Evolutionary conservation across 2,888 invertebrate genomes (phyloP), one percentile per base, ranked within the genome.

Genomic region (Drosophila austrosaltans): DNA sequence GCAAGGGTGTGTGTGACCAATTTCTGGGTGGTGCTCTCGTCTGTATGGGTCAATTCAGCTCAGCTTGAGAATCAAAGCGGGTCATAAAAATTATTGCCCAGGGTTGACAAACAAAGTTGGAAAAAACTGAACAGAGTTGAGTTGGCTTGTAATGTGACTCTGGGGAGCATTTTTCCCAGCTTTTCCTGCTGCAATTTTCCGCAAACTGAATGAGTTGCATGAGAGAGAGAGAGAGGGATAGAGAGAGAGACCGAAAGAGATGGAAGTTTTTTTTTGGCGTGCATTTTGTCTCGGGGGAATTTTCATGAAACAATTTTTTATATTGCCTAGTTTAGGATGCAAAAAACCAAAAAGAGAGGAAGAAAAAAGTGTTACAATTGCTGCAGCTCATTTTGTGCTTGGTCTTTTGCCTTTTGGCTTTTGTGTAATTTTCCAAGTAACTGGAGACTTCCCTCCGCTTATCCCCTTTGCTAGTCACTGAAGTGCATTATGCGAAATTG

Each of bases 401-500:
- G 53, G 58, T 62, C 69, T 53, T 32, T 30, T 58, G 72, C 58
- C 72, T 67, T 44, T 63, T 44, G 60, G 68, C 63, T 58, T 57
- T 72, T 53, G 66, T 71, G 72, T 72, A 75, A 74, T 69, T 69
- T 75, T 74, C 65, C 36, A 59, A 39, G 59, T 62, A 59, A 63
- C 61, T 48, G 57, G 58, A 59, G 65, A 60, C 3, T 59, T 8
- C 44, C 8, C 44, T 8, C n/a, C 16, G 20, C 20, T 16, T 2
- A 39, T 16, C n/a, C 39, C 22, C 39, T 22, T 7, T 6, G 16
- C 20, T 30, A 16, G 16, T 25, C 30, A 10, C 79, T 86, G 79
- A 79, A 82, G 85, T 85, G 87, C 87, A 87, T 83, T 83, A 87
- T 87, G 84, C 84, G 84, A 72, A 83, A 87, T 82, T 83, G 83